A percentile compares a stretch with the other conserved stretches of the same genome.
phyloP scores from a whole-genome alignment of 2,113 vertebrate genomes.

The Pomatorhinus ruficollis region DNA sequence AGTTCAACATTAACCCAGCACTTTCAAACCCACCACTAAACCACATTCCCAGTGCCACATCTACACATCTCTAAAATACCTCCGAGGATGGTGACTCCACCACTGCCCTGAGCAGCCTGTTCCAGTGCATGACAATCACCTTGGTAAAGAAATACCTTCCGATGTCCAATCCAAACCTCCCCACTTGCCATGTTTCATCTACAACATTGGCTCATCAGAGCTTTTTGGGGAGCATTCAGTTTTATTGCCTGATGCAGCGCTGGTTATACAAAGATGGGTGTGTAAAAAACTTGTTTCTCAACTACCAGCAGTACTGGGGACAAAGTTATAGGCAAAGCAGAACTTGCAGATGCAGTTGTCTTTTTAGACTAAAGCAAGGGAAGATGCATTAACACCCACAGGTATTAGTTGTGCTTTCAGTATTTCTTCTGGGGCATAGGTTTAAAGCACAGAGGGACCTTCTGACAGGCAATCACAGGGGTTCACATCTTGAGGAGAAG shows the following conservation, averaged over 20 bases:
- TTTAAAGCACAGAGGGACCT: not conserved
- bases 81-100: not conserved
- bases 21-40: not conserved
- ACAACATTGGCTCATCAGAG: fast-evolving
- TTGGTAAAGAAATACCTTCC: not conserved
- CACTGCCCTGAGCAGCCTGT: not conserved
- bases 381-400: not conserved
- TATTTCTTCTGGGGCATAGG: not conserved
- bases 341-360: not conserved
- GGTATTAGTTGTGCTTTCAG: not conserved
- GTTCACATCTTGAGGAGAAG: not conserved
- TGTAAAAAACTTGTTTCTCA: not conserved
- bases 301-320: not conserved
- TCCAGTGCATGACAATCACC: not conserved
- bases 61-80: not conserved
- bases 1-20: not conserved
- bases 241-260: not conserved
- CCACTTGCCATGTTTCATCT: not conserved
- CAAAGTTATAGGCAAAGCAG: not conserved
- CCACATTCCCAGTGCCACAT: not conserved
- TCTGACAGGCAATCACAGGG: fast-evolving
- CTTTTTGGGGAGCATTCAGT: fast-evolving
- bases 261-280: fast-evolving
- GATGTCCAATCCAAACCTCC: not conserved
- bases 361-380: not conserved